Percentiles rank a stretch among this genome's conserved stretches.
phyloP scores from a whole-genome alignment of 1,140 invertebrate species.

The Pentalonia nigronervosa region DNA sequence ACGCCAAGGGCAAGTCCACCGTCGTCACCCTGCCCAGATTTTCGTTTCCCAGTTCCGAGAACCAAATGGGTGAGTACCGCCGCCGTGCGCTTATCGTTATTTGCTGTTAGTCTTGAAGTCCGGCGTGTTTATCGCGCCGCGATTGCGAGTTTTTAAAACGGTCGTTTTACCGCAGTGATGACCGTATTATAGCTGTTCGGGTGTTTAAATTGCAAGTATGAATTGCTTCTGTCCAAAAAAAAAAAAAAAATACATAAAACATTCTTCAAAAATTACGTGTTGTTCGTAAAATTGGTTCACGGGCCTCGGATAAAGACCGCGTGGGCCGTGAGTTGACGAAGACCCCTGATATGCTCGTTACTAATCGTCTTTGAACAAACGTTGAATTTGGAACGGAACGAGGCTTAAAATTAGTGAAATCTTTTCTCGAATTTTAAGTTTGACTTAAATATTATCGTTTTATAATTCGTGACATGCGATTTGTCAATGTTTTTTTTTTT shows the following conservation, averaged over 20 bases:
- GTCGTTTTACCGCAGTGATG: too few species aligned
- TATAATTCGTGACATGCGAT: neutral
- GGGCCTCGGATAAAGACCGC: neutral
- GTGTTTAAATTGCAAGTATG: neutral
- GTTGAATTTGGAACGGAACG: neutral
- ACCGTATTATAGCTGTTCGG: neutral
- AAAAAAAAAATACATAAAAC: too few species aligned
- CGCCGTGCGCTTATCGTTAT: too few species aligned
- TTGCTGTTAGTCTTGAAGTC: too few species aligned
- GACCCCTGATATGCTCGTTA: neutral
- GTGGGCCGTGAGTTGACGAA: neutral
- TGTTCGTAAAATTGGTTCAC: too few species aligned
- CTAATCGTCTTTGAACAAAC: neutral
- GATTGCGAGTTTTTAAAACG: too few species aligned
- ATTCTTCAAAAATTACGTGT: too few species aligned
- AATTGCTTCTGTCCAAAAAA: too few species aligned
- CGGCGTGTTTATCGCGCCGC: too few species aligned
- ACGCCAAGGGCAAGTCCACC: constrained; percentile 79
- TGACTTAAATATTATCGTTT: neutral
- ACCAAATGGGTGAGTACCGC: constrained; percentile 81
- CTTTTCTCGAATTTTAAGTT: neutral
- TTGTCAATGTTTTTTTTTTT: neutral
- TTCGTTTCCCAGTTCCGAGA: constrained; percentile 80
- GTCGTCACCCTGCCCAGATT: constrained; percentile 76
- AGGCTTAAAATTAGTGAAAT: neutral